Base-by-base conservation (phyloP, 2,797 vertebrate genomes). In the Potorous gilbertii region DNA sequence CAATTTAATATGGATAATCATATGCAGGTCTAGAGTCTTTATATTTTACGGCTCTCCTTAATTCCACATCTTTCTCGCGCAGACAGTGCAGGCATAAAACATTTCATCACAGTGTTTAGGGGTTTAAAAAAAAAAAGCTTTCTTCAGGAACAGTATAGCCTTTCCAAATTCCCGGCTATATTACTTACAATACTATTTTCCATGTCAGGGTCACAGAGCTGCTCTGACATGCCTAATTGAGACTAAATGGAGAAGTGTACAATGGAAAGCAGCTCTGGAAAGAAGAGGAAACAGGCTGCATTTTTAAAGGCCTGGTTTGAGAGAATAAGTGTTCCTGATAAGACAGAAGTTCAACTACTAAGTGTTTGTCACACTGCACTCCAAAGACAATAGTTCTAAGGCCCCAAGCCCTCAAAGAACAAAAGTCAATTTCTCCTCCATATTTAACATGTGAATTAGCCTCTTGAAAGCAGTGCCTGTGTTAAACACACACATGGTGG, bases 41-140 rank as follows among this genome's bases (percentile, higher is more conserved):
- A 95, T 95, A 93, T 98, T 98, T 98, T 98, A 98, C 66, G 97
- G 87, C 74, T 97, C 91, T 97, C 93, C 91, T 98, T 98, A 98
- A 98, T 98, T 98, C 94, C 31, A 94, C 56, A 95, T 98, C 87
- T 98, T 94, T 95, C 93, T 96, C 31, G 18, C 94, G 94, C 81
- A 97, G 95, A 97, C 28, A 93, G 92, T 94, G 95, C 0, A 89
- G 52, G 94, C 59, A 98, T 95, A 97, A 98, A 98, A 97, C 54
- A 98, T 98, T 98, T 97, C 92, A 96, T 97, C 89, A 95, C 1
- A 24, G 57, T 92, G 92, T 97, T 98, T n/a, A 94, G 28, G 56
- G 24, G 90, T 54, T 52, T 93, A 55, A 2, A 90, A 94, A 21
- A 12, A 14, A 92, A 93, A 92, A 74, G 55, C 74, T 0, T 95